phyloP scores from a whole-genome alignment of 2,888 invertebrate genomes.

The Coleophora flavipennella region DNA sequence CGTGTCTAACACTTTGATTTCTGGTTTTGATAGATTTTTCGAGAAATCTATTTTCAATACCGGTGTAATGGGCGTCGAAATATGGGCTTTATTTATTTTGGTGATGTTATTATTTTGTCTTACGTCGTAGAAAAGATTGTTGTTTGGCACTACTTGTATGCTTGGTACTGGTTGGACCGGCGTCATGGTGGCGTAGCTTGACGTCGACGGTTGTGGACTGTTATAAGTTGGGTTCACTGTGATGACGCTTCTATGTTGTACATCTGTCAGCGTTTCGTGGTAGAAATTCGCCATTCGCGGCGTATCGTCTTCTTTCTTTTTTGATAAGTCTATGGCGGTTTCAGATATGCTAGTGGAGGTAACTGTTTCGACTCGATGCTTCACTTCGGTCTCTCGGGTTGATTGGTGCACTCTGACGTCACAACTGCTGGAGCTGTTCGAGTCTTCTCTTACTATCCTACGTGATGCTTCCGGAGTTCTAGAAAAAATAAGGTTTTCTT shows the following conservation, averaged over 20 bases:
- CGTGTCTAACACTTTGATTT: slow-evolving; percentile 53
- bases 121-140: slow-evolving; percentile 25
- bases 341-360: slow-evolving; percentile 30
- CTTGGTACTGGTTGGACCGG: slow-evolving; percentile 31
- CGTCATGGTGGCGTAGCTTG: slow-evolving; percentile 34
- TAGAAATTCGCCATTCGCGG: slow-evolving; percentile 56
- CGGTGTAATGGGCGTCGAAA: slow-evolving; percentile 41
- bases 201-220: slow-evolving; percentile 57
- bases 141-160: slow-evolving; percentile 29
- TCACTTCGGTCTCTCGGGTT: slow-evolving; percentile 30
- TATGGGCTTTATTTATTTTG: slow-evolving; percentile 14
- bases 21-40: slow-evolving; percentile 48
- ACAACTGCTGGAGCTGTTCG: slow-evolving; percentile 50
- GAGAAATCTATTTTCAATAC: slow-evolving; percentile 60
- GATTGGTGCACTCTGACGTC: slow-evolving; percentile 26
- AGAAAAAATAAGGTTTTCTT: not conserved
- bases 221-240: slow-evolving; percentile 46
- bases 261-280: slow-evolving; percentile 49
- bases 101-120: slow-evolving; percentile 19
- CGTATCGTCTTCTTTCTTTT: slow-evolving; percentile 30
- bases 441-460: slow-evolving; percentile 48
- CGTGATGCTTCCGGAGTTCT: slow-evolving; percentile 42
- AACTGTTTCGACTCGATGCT: slow-evolving; percentile 33
- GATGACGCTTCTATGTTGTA: slow-evolving; percentile 49
- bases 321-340: slow-evolving; percentile 48